Percentiles rank a stretch among this genome's conserved stretches.
Evolutionary conservation across 2,113 vertebrate genomes (phyloP).

Genomic region (Ailurus styani): DNA sequence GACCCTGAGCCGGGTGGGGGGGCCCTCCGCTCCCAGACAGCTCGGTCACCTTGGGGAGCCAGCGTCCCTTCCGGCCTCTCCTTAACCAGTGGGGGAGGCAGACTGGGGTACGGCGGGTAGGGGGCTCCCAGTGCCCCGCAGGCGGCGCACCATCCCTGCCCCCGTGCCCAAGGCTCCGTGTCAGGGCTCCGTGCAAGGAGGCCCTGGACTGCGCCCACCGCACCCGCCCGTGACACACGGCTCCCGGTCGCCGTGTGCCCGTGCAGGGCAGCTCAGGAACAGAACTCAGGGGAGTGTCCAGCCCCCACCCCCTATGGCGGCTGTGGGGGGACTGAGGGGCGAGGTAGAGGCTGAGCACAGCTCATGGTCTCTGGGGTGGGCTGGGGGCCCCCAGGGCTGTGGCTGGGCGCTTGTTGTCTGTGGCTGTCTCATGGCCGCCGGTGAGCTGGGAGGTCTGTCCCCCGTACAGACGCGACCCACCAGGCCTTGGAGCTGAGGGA

Average conservation of each 20-base stretch:
- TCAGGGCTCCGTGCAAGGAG: not conserved
- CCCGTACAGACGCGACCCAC: not conserved
- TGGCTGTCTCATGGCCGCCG: not conserved
- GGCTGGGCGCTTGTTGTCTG: not conserved
- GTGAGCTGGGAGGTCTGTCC: not conserved
- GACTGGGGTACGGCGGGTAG: rapidly evolving
- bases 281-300: not conserved
- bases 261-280: not conserved
- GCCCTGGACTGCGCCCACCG: not conserved
- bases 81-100: not conserved
- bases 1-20: not conserved
- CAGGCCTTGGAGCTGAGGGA: not conserved
- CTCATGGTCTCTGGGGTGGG: not conserved
- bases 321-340: not conserved
- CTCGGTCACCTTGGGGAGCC: not conserved
- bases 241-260: not conserved
- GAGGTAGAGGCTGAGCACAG: rapidly evolving
- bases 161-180: not conserved
- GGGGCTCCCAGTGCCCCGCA: not conserved
- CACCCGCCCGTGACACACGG: rapidly evolving
- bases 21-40: not conserved
- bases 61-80: not conserved
- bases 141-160: rapidly evolving
- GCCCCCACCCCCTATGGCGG: not conserved
- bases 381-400: too few relatives aligned